Conservation (phyloP, 2,113 vertebrate genomes). For the Cisticola juncidis region DNA sequence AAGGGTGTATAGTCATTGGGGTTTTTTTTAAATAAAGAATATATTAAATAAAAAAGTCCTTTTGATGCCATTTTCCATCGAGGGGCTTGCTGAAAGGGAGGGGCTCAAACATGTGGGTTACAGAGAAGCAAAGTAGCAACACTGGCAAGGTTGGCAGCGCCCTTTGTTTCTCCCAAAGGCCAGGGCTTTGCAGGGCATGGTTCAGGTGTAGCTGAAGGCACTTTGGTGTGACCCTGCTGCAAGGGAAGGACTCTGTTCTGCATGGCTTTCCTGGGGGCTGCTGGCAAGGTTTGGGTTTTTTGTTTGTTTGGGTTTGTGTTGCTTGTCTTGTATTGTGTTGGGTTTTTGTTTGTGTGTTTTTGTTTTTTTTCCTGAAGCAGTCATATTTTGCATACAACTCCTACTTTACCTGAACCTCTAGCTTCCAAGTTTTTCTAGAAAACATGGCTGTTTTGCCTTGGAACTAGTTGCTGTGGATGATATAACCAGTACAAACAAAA, state of each 20-base stretch:
- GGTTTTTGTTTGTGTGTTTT: not conserved
- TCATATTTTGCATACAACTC: accelerated
- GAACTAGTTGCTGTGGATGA: not conserved
- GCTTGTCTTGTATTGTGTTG: not conserved
- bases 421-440: not conserved
- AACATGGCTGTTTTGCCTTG: not conserved
- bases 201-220: not conserved
- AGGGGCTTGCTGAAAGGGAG: not conserved
- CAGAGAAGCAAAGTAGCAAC: accelerated
- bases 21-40: not conserved
- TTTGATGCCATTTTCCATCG: not conserved
- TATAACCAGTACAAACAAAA: not conserved
- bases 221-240: not conserved
- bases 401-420: not conserved
- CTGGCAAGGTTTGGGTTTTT: not conserved
- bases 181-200: not conserved
- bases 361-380: accelerated
- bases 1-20: not conserved
- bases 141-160: not conserved
- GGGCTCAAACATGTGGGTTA: not conserved
- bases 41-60: not conserved
- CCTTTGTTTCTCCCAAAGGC: accelerated
- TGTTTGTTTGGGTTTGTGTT: not conserved
- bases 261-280: not conserved
- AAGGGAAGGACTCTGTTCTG: not conserved